Evolutionary conservation across 2,113 vertebrate species (phyloP).

Genomic region (Ailurus styani): DNA sequence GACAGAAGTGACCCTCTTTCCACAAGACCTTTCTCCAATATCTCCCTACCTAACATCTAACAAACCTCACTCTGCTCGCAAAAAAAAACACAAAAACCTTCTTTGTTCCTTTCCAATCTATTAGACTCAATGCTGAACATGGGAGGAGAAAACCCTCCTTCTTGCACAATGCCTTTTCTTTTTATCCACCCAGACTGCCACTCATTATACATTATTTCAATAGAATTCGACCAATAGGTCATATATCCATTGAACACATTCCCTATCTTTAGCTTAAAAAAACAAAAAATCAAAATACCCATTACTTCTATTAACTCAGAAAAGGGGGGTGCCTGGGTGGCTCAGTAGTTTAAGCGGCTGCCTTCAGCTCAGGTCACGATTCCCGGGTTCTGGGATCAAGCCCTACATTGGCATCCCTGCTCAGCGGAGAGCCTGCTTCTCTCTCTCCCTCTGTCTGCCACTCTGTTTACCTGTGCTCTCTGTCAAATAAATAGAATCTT

Average conservation of each 20-base stretch:
- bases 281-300: neutral
- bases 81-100: neutral
- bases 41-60: neutral
- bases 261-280: neutral
- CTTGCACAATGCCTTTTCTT: neutral
- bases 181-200: neutral
- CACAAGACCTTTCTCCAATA: neutral
- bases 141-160: neutral
- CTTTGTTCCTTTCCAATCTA: neutral
- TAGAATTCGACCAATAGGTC: neutral
- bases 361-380: too few relatives aligned
- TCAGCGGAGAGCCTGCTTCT: too few relatives aligned
- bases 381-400: too few relatives aligned
- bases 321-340: too few relatives aligned
- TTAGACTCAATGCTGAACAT: neutral
- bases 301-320: neutral
- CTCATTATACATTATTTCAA: fast-evolving
- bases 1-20: neutral
- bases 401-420: too few relatives aligned
- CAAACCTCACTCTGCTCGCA: neutral
- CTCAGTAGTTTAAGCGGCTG: too few relatives aligned
- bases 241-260: neutral
- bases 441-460: too few relatives aligned
- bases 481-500: too few relatives aligned
- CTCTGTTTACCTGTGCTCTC: too few relatives aligned